phyloP scores from a whole-genome alignment of 2,888 invertebrate species.

The Ellobium chinense region DNA sequence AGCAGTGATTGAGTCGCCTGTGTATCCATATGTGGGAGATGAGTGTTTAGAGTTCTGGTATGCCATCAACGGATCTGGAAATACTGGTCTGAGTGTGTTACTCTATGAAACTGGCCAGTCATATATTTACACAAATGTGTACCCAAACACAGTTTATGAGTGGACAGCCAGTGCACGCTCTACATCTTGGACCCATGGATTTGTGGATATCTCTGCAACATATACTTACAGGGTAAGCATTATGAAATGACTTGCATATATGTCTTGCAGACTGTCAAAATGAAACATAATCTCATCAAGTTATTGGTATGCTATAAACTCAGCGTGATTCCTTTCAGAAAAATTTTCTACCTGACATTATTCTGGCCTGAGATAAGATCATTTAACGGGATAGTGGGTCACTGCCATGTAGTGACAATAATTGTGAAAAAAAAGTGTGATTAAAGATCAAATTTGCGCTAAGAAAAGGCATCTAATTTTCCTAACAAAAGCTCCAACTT shows the following conservation, averaged over 20 bases:
- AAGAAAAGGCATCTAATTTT: too few species aligned
- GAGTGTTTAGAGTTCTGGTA: slow-evolving; percentile 35
- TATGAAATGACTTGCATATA: too few species aligned
- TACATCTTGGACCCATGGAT: slow-evolving; percentile 2
- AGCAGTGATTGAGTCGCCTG: slow-evolving; percentile 18
- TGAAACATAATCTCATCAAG: background rate
- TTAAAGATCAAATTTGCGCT: too few species aligned
- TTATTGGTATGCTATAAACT: background rate
- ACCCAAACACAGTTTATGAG: too few species aligned
- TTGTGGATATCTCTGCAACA: slow-evolving; percentile 14
- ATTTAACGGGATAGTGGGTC: too few species aligned
- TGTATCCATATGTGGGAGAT: slow-evolving; percentile 24
- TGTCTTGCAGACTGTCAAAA: too few species aligned
- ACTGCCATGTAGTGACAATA: too few species aligned
- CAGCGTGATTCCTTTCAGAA: background rate
- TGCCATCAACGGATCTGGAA: slow-evolving; percentile 9
- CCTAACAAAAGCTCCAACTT: too few species aligned
- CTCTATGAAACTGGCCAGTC: background rate
- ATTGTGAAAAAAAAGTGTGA: too few species aligned
- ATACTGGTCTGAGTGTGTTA: background rate
- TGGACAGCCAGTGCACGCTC: background rate
- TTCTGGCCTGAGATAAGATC: too few species aligned
- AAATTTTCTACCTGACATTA: background rate
- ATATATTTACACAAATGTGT: background rate
- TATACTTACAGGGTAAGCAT: slow-evolving; percentile 31